Conservation (phyloP, 2,797 vertebrate genomes). For the Trachops cirrhosus region DNA sequence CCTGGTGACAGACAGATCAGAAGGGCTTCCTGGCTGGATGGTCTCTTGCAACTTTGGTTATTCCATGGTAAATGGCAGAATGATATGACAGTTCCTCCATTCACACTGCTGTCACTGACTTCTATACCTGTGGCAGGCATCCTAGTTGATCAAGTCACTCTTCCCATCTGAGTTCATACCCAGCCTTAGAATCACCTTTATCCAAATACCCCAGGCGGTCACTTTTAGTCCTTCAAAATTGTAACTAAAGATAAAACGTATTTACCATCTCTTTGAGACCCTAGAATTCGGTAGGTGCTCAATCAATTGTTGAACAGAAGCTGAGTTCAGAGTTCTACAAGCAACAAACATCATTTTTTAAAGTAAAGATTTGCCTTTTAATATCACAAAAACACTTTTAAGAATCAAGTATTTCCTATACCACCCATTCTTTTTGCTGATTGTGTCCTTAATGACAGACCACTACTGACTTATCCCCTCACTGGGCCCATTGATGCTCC, state of each 20-base stretch:
- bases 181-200: neutral
- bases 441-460: neutral
- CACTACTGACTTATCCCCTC: neutral
- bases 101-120: neutral
- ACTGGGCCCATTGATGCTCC: neutral
- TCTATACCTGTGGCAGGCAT: neutral
- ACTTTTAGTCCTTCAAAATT: neutral
- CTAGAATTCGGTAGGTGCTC: neutral
- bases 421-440: neutral
- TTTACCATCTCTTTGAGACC: neutral
- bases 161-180: neutral
- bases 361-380: neutral
- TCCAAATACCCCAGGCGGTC: neutral
- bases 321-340: constrained; percentile 7
- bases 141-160: neutral
- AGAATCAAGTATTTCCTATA: constrained; percentile 3
- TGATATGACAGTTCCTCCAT: neutral
- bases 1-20: neutral
- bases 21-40: neutral
- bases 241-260: neutral
- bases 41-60: neutral
- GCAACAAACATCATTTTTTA: neutral
- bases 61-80: neutral
- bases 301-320: neutral
- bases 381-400: constrained; percentile 20